Evolutionary conservation across 2,888 invertebrate species (phyloP), one percentile per base, ranked within the genome.

Genomic region (Calameuta filiformis): DNA sequence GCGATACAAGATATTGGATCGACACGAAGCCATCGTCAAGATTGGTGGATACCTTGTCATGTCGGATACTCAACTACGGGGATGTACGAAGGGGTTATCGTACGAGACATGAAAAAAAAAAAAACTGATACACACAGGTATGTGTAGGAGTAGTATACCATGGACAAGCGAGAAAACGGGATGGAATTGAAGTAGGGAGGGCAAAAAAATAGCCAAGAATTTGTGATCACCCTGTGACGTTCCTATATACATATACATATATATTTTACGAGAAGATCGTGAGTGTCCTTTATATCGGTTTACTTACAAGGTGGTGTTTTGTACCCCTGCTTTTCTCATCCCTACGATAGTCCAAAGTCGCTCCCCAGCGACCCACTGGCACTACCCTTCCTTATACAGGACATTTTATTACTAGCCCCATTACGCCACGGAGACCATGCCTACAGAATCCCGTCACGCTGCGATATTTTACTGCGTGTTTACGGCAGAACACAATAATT

Each of bases 231-330:
- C 73, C 79, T 79, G 76, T 79, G 79, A 80, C 80, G 83, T 82
- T 80, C 77, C 81, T 78, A 81, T 85, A 83, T 85, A 87, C 85
- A 87, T 88, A 89, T 89, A 81, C 78, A 81, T 85, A 83, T 85
- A 87, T 85, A 87, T 88, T 89, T 89, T 89, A 89, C 84, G 87
- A 86, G 83, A 77, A 83, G 83, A 87, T 89, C 89, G 89, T 88
- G 87, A 88, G 86, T 84, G 83, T 84, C 86, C 83, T 88, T 86
- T 86, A 87, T 88, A 89, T 88, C 83, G 85, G 82, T 86, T 86
- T 85, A 85, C 85, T 88, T 83, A 81, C 81, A 81, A 81, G 79
- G 78, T 75, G 79, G 77, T 77, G 81, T 82, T 80, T 79, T 78
- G 79, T 76, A 71, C 75, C 37, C 77, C 78, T 75, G 75, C 69